These are phyloP conservation scores for Drosophila burlai DNA, from an alignment of 1,140 invertebrate genomes.

Conservation along the genomic window DNA sequence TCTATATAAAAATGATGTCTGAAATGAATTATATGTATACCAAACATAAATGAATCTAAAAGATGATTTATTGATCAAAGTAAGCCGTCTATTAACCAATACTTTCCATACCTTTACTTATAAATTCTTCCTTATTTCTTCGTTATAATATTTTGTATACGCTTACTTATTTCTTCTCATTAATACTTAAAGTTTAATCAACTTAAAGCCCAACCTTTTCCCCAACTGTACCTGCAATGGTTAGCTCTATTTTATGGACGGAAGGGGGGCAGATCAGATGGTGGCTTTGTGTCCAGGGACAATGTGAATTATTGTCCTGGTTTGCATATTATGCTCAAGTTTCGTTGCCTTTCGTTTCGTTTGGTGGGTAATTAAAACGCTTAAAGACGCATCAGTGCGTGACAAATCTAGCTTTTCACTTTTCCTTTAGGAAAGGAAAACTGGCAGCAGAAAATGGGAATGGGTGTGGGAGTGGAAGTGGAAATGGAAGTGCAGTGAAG, in stretches of 20 bases:
- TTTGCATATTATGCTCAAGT: constrained; percentile 80
- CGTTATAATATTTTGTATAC: no score
- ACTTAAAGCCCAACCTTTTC: background rate
- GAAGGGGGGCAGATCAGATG: constrained; percentile 28
- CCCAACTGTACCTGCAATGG: constrained; percentile 21
- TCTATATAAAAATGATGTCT: background rate
- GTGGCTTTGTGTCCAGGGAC: constrained; percentile 68
- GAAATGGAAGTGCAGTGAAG: constrained; percentile 51
- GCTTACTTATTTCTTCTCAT: no score
- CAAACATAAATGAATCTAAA: no score
- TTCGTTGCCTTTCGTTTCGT: constrained; percentile 52
- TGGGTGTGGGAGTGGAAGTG: constrained; percentile 20
- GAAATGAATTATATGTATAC: no score
- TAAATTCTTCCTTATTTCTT: background rate
- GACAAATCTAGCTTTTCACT: constrained; percentile 84
- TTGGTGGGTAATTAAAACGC: constrained; percentile 83
- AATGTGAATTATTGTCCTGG: constrained; percentile 82
- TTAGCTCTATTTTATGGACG: constrained; percentile 27
- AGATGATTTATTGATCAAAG: background rate
- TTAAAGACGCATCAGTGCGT: constrained; percentile 84
- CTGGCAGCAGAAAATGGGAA: constrained; percentile 14
- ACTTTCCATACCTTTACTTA: background rate
- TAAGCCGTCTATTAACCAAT: no score
- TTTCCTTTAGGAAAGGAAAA: constrained; percentile 53
- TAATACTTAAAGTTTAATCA: no score